These are phyloP conservation scores for Saiga tatarica DNA, from an alignment of 2,113 vertebrate genomes.

Conservation along the genomic window DNA sequence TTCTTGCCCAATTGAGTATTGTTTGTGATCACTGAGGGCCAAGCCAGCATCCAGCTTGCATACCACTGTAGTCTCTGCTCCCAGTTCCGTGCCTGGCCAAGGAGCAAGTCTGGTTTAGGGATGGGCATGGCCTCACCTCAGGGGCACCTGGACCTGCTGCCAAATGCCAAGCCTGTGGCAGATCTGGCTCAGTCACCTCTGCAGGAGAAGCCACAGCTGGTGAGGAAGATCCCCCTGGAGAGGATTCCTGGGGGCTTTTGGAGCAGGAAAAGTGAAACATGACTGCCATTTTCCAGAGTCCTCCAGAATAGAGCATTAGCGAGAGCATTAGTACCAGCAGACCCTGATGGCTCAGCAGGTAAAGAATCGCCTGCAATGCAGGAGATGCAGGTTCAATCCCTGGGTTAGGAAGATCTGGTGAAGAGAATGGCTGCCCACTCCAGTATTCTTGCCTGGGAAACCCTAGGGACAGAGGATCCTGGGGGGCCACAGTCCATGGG, in stretches of 20 bases:
- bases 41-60: neutral
- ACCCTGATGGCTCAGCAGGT: neutral
- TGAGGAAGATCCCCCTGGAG: neutral
- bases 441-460: neutral
- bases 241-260: neutral
- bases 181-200: neutral
- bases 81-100: neutral
- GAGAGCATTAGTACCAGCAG: neutral
- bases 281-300: neutral
- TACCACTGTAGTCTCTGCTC: neutral
- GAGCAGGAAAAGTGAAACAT: neutral
- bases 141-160: neutral
- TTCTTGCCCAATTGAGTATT: neutral
- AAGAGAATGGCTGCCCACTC: neutral
- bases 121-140: neutral
- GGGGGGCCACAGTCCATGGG: neutral
- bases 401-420: neutral
- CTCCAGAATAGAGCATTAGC: neutral
- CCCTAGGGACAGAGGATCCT: neutral
- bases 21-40: neutral
- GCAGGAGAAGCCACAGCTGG: neutral
- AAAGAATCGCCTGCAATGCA: neutral
- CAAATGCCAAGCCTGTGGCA: neutral
- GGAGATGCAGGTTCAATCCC: neutral
- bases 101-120: neutral